Conservation (phyloP, 2,888 invertebrate genomes). For the Arrhopalites spinosus region DNA sequence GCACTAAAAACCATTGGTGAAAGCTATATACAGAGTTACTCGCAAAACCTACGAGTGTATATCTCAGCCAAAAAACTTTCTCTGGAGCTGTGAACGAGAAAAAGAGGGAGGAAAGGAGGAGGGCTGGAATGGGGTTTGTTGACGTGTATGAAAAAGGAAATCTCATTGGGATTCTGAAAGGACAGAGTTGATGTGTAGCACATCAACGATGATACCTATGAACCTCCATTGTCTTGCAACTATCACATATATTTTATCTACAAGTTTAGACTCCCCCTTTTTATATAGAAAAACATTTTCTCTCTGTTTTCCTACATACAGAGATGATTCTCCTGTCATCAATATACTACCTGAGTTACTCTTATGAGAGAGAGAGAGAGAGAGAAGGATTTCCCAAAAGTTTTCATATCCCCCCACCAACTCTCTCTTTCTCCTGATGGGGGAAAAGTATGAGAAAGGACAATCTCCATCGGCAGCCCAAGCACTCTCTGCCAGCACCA, state of each 20-base stretch:
- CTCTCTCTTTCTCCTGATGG: background rate
- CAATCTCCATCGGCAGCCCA: background rate
- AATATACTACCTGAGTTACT: background rate
- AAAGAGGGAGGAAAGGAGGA: background rate
- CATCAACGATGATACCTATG: conserved; percentile 33
- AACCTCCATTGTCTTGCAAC: conserved; percentile 18
- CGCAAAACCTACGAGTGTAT: no score
- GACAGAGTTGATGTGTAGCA: conserved; percentile 32
- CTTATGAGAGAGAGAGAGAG: background rate
- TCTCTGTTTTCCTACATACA: no score
- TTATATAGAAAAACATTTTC: no score
- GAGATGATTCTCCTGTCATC: conserved; percentile 2
- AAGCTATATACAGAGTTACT: no score
- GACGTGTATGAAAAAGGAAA: background rate
- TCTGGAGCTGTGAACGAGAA: background rate
- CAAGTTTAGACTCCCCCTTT: no score
- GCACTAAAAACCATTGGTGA: no score
- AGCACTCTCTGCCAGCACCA: no score
- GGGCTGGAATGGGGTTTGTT: background rate
- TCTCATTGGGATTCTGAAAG: conserved; percentile 37
- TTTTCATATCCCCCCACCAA: background rate
- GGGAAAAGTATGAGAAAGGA: background rate
- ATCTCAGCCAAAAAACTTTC: no score
- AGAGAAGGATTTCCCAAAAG: conserved; percentile 10
- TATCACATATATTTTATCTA: background rate